These are phyloP conservation scores for Ochlodes sylvanus DNA, from an alignment of 2,888 invertebrate genomes.

Conservation along the genomic window DNA sequence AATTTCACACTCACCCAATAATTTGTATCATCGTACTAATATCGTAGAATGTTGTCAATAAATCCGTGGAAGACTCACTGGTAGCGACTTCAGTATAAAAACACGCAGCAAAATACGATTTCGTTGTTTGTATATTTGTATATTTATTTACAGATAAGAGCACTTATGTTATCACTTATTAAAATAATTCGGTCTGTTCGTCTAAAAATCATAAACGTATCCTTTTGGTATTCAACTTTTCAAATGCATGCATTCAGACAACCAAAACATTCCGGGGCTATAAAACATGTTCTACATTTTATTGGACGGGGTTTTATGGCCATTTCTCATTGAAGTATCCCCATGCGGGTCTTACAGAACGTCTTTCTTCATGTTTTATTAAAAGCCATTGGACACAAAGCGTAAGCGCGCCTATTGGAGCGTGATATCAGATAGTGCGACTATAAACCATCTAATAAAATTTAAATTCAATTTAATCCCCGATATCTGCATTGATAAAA, in stretches of 20 bases:
- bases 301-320: not conserved
- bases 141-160: conserved; percentile 59
- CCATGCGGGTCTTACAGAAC: conserved; percentile 29
- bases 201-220: conserved; percentile 37
- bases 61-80: conserved; percentile 42
- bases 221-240: conserved; percentile 42
- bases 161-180: conserved; percentile 59
- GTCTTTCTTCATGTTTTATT: conserved; percentile 13
- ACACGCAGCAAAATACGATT: conserved; percentile 49
- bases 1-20: conserved; percentile 66
- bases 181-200: conserved; percentile 39
- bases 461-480: conserved; percentile 21
- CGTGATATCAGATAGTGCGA: conserved; percentile 10
- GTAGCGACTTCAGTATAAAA: conserved; percentile 49
- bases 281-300: conserved; percentile 39
- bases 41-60: conserved; percentile 58
- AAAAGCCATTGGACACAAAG: conserved; percentile 19
- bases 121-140: conserved; percentile 49
- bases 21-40: conserved; percentile 71
- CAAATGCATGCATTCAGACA: conserved; percentile 22
- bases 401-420: conserved; percentile 1
- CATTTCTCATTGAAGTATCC: not conserved
- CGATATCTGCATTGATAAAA: conserved; percentile 29
- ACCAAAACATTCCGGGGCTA: conserved; percentile 40
- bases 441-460: conserved; percentile 19